phyloP scores from a whole-genome alignment of 2,888 invertebrate species.

The Protodeltote pygarga region DNA sequence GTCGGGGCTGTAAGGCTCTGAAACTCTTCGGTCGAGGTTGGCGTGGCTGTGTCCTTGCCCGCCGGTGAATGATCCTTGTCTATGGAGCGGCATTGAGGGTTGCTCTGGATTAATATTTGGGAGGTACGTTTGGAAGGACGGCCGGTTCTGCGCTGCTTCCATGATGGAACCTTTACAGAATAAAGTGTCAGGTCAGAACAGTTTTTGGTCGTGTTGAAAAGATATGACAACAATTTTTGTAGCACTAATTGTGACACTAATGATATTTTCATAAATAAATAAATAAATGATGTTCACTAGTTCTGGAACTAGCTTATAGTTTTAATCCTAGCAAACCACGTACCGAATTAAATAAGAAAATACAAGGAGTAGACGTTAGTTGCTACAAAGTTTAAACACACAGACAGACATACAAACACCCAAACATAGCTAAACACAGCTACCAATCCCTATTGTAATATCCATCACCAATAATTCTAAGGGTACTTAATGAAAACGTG shows the following conservation, averaged over 20 bases:
- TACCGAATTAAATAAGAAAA: not conserved
- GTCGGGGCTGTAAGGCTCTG: constrained; percentile 78
- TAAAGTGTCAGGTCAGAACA: not conserved
- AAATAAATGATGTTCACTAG: not conserved
- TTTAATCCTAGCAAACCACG: constrained; percentile 1
- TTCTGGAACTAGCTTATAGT: not conserved
- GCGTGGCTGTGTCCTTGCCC: constrained; percentile 54
- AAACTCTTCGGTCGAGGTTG: constrained; percentile 71
- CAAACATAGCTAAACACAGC: constrained; percentile 5
- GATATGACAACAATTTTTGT: not conserved
- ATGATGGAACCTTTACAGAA: constrained; percentile 87
- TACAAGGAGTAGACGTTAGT: not conserved
- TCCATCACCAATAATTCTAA: not conserved
- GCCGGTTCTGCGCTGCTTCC: constrained; percentile 89
- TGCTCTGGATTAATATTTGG: constrained; percentile 69
- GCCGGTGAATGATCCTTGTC: constrained; percentile 69
- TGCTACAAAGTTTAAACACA: constrained; percentile 4
- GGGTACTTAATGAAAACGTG: too few species aligned
- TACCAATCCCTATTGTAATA: not conserved
- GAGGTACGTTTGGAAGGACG: constrained; percentile 83
- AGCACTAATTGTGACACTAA: not conserved
- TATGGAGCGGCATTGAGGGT: constrained; percentile 62
- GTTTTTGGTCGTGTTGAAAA: not conserved
- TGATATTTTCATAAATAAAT: not conserved
- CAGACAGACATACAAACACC: constrained; percentile 5